Base-by-base conservation (phyloP, 2,113 vertebrate species). In the Tetrao urogallus region DNA sequence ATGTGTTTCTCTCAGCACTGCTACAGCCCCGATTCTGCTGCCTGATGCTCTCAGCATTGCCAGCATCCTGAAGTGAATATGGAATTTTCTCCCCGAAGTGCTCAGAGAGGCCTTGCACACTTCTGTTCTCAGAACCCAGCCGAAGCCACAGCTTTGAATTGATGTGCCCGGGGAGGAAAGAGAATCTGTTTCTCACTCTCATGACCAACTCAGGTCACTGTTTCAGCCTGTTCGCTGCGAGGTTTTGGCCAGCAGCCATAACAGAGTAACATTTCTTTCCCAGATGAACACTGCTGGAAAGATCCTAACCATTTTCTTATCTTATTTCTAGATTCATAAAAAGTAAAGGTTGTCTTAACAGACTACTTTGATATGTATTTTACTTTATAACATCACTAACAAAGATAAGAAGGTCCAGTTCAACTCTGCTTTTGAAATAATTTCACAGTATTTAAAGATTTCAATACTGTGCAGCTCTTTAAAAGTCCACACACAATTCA, bases 21-120 rank as follows among this genome's bases (percentile, higher is more conserved):
- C 42, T 8, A 48, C 2, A 1, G 47, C 54, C 25, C 28, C 6
- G 0, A 7, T 32, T 24, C 52, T 63, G 45, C 10, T 48, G 43
- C 54, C 42, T 10, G 38, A 38, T 11, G 22, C 54, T 73, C 70
- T 58, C 58, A 21, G 28, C 72, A 15, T 1, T 74, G 58, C 88
- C 69, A 54, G 20, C 6, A 32, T 3, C 10, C 36, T 32, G 34
- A 14, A 0, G 2, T 1, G 13, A 28, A 22, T 3, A 9, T 0
- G 42, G 73, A 38, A 40, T 32, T 78, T 61, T 28, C 83, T 61
- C 76, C 61, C 47, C 1, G 7, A 75, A 70, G 67, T 40, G 25
- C 32, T 86, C 65, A 76, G 34, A 71, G 50, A 32, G 2, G 8
- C 38, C 70, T 89, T 48, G 21, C 58, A 36, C 48, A 13, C 28